Evolutionary conservation across 2,113 vertebrate species (phyloP).

Genomic region (Microtus pennsylvanicus): DNA sequence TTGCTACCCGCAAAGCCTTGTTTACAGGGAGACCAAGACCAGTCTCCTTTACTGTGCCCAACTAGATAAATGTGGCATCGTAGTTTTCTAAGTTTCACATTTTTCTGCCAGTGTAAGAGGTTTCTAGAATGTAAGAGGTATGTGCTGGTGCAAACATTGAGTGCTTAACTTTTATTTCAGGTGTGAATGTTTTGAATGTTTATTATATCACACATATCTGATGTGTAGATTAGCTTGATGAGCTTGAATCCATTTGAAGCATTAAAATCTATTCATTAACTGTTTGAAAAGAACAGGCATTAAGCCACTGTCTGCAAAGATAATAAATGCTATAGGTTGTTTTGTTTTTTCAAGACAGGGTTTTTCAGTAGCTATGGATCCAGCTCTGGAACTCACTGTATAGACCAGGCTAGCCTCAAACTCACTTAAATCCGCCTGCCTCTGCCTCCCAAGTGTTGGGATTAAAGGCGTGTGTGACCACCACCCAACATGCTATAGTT

Average conservation of each 20-base stretch:
- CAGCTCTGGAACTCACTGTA: no score
- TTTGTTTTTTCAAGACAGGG: no score
- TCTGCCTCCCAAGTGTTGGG: no score
- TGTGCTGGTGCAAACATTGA: background rate
- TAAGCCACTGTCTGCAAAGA: background rate
- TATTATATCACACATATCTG: slow-evolving; percentile 31
- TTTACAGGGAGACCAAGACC: background rate
- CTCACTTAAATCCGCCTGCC: no score
- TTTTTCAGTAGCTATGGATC: no score
- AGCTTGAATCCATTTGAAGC: slow-evolving; percentile 15
- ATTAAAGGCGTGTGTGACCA: no score
- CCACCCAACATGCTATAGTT: background rate
- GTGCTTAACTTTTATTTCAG: slow-evolving; percentile 41
- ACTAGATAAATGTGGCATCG: background rate
- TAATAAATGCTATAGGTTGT: background rate
- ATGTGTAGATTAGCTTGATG: slow-evolving; percentile 38
- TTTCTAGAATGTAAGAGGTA: slow-evolving; percentile 15
- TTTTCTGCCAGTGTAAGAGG: slow-evolving; percentile 35
- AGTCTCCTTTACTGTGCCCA: background rate
- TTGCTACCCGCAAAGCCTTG: slow-evolving; percentile 29
- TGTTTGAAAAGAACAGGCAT: background rate
- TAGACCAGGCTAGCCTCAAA: no score
- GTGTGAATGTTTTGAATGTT: slow-evolving; percentile 11
- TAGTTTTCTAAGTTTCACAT: background rate
- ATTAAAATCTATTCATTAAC: slow-evolving; percentile 57